These are phyloP conservation scores for Myioborus miniatus DNA, from an alignment of 2,797 vertebrate genomes.

Conservation along the genomic window DNA sequence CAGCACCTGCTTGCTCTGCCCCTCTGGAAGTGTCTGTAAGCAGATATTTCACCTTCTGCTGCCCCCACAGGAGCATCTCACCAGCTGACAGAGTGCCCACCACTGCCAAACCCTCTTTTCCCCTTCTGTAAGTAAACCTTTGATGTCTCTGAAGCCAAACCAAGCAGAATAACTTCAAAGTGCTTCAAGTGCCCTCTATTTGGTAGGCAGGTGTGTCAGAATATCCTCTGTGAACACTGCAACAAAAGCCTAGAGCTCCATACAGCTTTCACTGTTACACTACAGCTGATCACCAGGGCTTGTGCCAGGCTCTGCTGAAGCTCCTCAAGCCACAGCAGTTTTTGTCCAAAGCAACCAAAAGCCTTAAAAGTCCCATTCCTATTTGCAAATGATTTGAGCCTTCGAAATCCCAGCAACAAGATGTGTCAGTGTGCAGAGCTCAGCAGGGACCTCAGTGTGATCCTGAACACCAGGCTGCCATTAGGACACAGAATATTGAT, in stretches of 20 bases:
- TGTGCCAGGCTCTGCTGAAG: neutral
- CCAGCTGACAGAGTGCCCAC: neutral
- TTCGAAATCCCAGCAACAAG: neutral
- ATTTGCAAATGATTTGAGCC: neutral
- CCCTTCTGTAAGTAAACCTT: neutral
- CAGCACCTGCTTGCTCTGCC: neutral
- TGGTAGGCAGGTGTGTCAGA: neutral
- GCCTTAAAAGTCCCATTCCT: neutral
- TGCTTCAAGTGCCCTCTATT: neutral
- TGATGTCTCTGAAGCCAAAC: neutral
- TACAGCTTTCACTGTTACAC: neutral
- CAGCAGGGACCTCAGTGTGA: neutral
- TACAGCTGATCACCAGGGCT: neutral
- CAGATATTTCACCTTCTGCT: neutral
- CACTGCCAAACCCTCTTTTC: neutral
- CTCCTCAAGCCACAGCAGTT: neutral
- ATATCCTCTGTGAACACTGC: neutral
- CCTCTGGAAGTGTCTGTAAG: neutral
- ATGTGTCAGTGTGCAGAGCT: neutral
- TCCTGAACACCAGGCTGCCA: neutral
- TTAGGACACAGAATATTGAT: neutral
- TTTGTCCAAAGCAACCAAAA: neutral
- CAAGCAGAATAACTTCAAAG: neutral
- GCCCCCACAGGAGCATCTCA: neutral
- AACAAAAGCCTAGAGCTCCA: neutral